Percentiles rank a stretch among this genome's conserved stretches.
Evolutionary conservation across 2,888 invertebrate genomes (phyloP).

Genomic region (Drosophila rellima): DNA sequence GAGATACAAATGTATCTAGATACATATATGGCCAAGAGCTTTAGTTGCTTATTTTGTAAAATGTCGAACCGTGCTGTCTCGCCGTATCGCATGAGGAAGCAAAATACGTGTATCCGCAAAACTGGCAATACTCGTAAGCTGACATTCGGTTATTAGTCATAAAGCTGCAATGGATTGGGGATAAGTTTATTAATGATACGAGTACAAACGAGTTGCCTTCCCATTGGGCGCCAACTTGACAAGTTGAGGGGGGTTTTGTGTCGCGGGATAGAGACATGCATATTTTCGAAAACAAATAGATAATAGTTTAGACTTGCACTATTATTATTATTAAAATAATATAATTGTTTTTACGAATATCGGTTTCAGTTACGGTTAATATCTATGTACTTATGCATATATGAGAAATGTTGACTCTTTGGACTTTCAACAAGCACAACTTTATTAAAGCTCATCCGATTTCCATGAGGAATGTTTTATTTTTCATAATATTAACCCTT

Average conservation of each 20-base stretch:
- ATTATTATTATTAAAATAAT: no score
- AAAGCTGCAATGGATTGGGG: constrained; percentile 60
- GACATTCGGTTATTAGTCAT: constrained; percentile 73
- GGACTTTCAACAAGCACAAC: no score
- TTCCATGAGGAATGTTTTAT: no score
- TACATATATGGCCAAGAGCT: constrained; percentile 41
- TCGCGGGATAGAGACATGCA: constrained; percentile 12
- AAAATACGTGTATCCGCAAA: constrained; percentile 47
- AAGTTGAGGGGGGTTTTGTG: constrained; percentile 30
- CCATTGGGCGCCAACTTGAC: constrained; percentile 35
- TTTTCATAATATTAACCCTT: no score
- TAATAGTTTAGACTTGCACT: constrained; percentile 3
- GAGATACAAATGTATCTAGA: constrained; percentile 30
- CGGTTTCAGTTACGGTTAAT: no score
- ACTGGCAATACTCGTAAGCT: constrained; percentile 28
- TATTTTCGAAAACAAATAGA: no score
- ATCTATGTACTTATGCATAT: no score
- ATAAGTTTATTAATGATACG: constrained; percentile 66
- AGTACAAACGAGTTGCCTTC: constrained; percentile 8
- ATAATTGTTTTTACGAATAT: no score
- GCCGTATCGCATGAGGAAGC: constrained; percentile 42
- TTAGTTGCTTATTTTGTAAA: constrained; percentile 49
- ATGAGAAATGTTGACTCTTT: no score
- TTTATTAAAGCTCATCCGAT: no score
- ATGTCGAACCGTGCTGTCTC: constrained; percentile 32